Conservation (phyloP, 64 coral and sea anemone species). For the Anthopleura sola region DNA sequence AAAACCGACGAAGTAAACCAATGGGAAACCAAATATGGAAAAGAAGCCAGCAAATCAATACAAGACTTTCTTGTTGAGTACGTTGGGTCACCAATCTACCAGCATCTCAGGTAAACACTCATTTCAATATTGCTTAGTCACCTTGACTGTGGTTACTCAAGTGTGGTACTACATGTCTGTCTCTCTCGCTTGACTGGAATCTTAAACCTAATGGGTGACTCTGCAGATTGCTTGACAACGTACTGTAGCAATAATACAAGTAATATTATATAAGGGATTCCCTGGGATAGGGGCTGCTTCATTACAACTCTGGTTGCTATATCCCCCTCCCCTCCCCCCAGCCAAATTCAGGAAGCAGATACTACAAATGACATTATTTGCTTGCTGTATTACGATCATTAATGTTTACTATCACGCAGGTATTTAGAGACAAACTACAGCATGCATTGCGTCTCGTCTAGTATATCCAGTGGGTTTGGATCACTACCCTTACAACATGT, state of each 20-base stretch:
- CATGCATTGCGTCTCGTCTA: constrained; percentile 52
- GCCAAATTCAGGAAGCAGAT: too few relatives aligned
- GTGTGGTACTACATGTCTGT: too few relatives aligned
- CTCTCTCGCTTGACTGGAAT: neutral
- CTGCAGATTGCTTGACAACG: too few relatives aligned
- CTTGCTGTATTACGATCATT: too few relatives aligned
- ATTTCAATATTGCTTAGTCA: too few relatives aligned
- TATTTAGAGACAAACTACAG: constrained; percentile 46
- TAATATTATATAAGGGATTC: neutral
- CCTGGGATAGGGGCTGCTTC: too few relatives aligned
- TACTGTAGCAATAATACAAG: too few relatives aligned
- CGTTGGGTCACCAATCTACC: constrained; percentile 52
- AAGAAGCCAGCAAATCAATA: constrained; percentile 17
- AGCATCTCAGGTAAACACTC: constrained; percentile 34
- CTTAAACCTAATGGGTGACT: too few relatives aligned
- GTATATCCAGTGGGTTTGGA: constrained; percentile 41
- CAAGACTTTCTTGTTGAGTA: constrained; percentile 30
- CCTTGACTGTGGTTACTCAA: too few relatives aligned
- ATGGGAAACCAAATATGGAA: constrained; percentile 36
- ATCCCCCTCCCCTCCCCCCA: too few relatives aligned
- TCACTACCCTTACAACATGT: constrained; percentile 50
- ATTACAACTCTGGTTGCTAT: too few relatives aligned
- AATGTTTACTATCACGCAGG: constrained; percentile 4
- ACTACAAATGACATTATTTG: too few relatives aligned
- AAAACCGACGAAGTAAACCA: neutral